phyloP scores from a whole-genome alignment of 2,797 vertebrate species.

The Florisuga fusca region DNA sequence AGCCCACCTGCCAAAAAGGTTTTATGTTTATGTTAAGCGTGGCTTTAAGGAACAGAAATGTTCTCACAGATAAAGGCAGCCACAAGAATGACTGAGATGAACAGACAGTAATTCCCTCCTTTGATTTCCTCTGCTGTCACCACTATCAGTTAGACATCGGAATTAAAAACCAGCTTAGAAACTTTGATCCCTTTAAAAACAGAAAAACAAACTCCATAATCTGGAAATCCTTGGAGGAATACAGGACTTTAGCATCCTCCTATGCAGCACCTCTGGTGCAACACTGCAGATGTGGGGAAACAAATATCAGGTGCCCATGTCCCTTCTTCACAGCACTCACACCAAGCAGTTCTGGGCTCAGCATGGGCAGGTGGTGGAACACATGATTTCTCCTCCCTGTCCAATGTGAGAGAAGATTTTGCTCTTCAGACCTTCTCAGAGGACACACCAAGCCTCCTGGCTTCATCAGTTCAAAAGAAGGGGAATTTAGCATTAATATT shows the following conservation, averaged over 20 bases:
- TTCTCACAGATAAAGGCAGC: slow-evolving; percentile 63
- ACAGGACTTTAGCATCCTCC: background rate
- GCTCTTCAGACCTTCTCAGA: background rate
- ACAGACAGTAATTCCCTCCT: slow-evolving; percentile 67
- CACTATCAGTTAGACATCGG: slow-evolving; percentile 58
- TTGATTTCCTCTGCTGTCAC: slow-evolving; percentile 66
- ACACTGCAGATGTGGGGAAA: background rate
- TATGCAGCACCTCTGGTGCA: background rate
- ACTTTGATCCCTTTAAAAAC: slow-evolving; percentile 62
- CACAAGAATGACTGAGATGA: slow-evolving; percentile 57
- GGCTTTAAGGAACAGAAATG: slow-evolving; percentile 69
- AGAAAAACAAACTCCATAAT: slow-evolving; percentile 54
- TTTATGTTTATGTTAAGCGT: slow-evolving; percentile 67
- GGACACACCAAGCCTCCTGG: background rate
- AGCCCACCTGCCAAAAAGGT: slow-evolving; percentile 65
- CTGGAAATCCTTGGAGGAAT: background rate
- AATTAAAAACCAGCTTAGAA: slow-evolving; percentile 69
- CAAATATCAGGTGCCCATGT: rapidly evolving
- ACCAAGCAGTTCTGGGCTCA: background rate
- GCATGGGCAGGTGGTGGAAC: rapidly evolving
- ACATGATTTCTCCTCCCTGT: background rate
- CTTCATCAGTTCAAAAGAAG: background rate
- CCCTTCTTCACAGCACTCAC: rapidly evolving
- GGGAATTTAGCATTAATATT: background rate
- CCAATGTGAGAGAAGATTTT: rapidly evolving